Evolutionary conservation across 2,797 vertebrate species (phyloP).

Genomic region (Steatocranus sp.): DNA sequence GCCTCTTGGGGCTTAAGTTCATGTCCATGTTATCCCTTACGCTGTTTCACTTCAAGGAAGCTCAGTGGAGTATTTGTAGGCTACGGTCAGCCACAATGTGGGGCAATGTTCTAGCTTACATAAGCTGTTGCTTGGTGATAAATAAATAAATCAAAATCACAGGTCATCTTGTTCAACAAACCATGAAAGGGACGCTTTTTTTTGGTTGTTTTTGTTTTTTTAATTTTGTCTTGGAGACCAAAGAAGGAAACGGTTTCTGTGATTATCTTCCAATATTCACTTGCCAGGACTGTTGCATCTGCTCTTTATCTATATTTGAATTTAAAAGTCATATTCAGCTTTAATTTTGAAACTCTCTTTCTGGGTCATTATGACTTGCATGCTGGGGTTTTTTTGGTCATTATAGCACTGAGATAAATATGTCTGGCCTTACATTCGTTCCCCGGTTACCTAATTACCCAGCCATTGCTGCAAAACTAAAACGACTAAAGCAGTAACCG

Average conservation of each 20-base stretch:
- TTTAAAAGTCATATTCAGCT: not conserved
- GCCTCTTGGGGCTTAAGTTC: not conserved
- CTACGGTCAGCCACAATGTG: not conserved
- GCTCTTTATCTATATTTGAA: not conserved
- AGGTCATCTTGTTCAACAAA: not conserved
- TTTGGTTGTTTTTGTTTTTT: not conserved
- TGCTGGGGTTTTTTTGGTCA: not conserved
- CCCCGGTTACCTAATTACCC: not conserved
- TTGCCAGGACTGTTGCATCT: not conserved
- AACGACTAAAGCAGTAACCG: slow-evolving; percentile 1
- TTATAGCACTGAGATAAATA: not conserved
- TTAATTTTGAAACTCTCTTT: not conserved
- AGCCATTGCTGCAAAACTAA: not conserved
- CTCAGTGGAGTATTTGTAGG: not conserved
- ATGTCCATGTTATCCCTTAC: not conserved
- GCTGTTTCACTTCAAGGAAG: not conserved
- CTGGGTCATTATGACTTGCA: not conserved
- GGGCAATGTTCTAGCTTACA: slow-evolving; percentile 8
- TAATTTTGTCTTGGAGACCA: not conserved
- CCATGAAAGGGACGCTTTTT: not conserved
- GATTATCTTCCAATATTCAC: not conserved
- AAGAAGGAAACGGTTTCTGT: not conserved
- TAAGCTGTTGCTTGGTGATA: not conserved
- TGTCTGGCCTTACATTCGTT: not conserved
- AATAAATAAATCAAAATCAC: not conserved